Evolutionary conservation across 2,797 vertebrate species (phyloP), one percentile per base, ranked within the genome.

Genomic region (Brachyrhaphis roseni): DNA sequence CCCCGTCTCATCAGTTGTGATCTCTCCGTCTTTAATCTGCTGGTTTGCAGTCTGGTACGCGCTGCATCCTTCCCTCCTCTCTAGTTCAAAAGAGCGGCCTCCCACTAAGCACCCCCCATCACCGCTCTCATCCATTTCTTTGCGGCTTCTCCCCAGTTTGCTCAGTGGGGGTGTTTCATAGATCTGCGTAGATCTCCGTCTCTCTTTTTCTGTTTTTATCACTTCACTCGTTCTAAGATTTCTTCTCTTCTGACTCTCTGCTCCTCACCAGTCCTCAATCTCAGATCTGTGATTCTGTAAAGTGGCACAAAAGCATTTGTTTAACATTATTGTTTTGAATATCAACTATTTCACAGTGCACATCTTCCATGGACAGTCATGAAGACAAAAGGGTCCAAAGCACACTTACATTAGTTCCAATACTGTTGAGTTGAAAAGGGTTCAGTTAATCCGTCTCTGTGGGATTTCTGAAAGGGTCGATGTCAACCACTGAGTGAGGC

Each of bases 21-120:
- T 91, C 77, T 78, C 75, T 79, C 62, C 6, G 0, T 87, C 89
- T 92, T 91, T 88, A 89, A 93, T 90, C 82, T 84, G 47, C 75
- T 75, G 73, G 49, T 75, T 82, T 83, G 45, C 79, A 49, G 81
- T 84, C 76, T 80, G 83, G 84, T 85, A 71, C 78, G 76, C 34
- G 81, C 81, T 68, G 55, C 57, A 43, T 62, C 53, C 66, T 64
- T 78, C 72, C 68, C 74, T 77, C 36, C 68, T n/a, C 53, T 83
- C 43, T 46, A 90, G 87, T 92, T 93, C 92, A 93, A 93, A 92
- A 81, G 77, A 80, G 79, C 64, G 85, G 82, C 84, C 89, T 91
- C 91, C 91, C 78, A 90, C 89, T 80, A 91, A 88, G 90, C 57
- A 75, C 81, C 86, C 87, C 85, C 87, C 85, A 46, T 84, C 86